phyloP scores from a whole-genome alignment of 2,888 invertebrate genomes.

The Himalopsyche anomala region DNA sequence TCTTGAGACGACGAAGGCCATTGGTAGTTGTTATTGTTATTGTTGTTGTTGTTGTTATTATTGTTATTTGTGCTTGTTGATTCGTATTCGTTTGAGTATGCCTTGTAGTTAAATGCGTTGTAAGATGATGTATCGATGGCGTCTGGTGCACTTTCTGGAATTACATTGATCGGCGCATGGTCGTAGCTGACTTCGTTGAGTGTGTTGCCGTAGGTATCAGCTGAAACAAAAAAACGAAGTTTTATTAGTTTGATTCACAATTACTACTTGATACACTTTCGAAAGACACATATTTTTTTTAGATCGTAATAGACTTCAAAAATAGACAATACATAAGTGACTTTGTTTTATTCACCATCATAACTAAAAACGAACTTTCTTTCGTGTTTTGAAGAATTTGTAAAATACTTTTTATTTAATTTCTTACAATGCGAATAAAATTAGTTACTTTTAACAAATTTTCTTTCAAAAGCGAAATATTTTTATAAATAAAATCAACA shows the following conservation, averaged over 20 bases:
- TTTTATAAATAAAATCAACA: too few species aligned
- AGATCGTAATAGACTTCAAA: too few species aligned
- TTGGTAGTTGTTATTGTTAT: slow-evolving; percentile 72
- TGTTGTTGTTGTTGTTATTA: slow-evolving; percentile 64
- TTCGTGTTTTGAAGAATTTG: too few species aligned
- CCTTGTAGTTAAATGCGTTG: slow-evolving; percentile 71
- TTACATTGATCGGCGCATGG: slow-evolving; percentile 74
- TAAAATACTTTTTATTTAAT: too few species aligned
- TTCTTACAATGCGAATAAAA: too few species aligned
- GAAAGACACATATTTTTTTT: neutral
- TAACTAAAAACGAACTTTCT: too few species aligned
- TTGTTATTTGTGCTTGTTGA: slow-evolving; percentile 53
- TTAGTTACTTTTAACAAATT: too few species aligned
- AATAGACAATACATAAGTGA: neutral
- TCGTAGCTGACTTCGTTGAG: slow-evolving; percentile 72
- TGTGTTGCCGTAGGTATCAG: slow-evolving; percentile 72
- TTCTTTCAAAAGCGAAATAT: too few species aligned
- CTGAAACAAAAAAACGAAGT: slow-evolving; percentile 69
- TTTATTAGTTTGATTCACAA: slow-evolving; percentile 13
- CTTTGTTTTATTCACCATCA: too few species aligned
- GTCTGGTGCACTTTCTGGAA: slow-evolving; percentile 76
- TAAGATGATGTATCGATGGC: slow-evolving; percentile 67
- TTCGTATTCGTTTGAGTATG: slow-evolving; percentile 50
- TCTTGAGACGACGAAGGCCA: slow-evolving; percentile 70
- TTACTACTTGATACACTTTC: neutral